Evolutionary conservation across 2,888 invertebrate genomes (phyloP).

Genomic region (Pilophorus perplexus): DNA sequence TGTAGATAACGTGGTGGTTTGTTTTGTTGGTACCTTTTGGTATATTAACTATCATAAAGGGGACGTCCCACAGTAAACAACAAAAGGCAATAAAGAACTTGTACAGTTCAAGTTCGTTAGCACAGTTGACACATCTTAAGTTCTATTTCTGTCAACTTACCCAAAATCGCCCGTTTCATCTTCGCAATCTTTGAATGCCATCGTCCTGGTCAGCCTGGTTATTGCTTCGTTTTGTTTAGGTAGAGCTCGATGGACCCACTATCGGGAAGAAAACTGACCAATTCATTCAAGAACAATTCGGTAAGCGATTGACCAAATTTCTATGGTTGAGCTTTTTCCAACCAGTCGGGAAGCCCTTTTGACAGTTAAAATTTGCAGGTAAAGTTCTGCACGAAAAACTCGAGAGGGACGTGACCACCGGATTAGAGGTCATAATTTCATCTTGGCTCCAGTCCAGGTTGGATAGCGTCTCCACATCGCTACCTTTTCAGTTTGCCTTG

Average conservation of each 20-base stretch:
- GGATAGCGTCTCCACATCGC: not conserved
- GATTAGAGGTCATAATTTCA: constrained; percentile 15
- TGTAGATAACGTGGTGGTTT: too few relatives aligned
- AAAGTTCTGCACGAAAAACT: constrained; percentile 3
- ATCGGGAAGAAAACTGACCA: constrained; percentile 1
- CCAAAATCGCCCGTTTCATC: too few relatives aligned
- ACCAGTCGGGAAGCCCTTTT: not conserved
- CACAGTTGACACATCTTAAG: too few relatives aligned
- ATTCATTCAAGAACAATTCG: constrained; percentile 10
- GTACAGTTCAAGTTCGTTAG: too few relatives aligned
- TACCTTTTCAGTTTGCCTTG: not conserved
- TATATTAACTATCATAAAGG: too few relatives aligned
- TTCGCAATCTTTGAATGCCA: too few relatives aligned
- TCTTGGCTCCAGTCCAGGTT: constrained; percentile 24
- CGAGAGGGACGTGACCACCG: constrained; percentile 30
- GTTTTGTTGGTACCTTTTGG: too few relatives aligned
- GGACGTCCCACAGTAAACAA: too few relatives aligned
- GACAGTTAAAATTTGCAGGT: constrained; percentile 11
- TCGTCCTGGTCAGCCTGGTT: too few relatives aligned
- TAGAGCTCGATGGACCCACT: constrained; percentile 1
- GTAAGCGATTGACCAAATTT: constrained; percentile 12
- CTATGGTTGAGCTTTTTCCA: too few relatives aligned
- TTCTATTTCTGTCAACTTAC: too few relatives aligned
- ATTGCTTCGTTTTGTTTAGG: constrained; percentile 5
- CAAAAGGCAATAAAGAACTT: too few relatives aligned